Conservation (phyloP, 2,888 invertebrate genomes). For the Bellardia bayeri region DNA sequence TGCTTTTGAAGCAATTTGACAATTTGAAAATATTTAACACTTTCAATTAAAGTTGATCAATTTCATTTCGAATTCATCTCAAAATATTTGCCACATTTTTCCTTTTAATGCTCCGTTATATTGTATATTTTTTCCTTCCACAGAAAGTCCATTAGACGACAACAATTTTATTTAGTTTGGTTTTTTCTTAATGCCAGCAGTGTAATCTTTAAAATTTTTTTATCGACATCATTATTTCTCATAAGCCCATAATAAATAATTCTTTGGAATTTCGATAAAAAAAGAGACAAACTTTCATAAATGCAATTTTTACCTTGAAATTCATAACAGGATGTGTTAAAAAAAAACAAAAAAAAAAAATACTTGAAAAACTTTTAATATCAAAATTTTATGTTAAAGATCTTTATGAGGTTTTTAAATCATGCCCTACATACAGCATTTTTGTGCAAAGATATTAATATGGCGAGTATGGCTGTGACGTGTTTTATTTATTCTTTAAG, state of each 20-base stretch:
- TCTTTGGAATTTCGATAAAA: slow-evolving; percentile 71
- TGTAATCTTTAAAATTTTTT: slow-evolving; percentile 73
- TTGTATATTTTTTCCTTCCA: slow-evolving; percentile 9
- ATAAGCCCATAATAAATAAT: slow-evolving; percentile 73
- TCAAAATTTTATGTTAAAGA: slow-evolving; percentile 67
- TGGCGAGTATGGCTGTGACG: too few species aligned
- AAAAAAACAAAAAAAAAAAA: slow-evolving; percentile 26
- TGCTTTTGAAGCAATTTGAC: slow-evolving; percentile 3
- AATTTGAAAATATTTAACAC: slow-evolving; percentile 26
- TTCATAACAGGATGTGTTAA: slow-evolving; percentile 74
- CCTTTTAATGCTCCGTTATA: slow-evolving; percentile 48
- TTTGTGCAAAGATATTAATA: not conserved
- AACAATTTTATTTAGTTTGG: slow-evolving; percentile 62
- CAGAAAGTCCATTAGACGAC: slow-evolving; percentile 69
- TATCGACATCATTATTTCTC: slow-evolving; percentile 74
- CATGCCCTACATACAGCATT: slow-evolving; percentile 37
- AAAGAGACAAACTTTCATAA: slow-evolving; percentile 67
- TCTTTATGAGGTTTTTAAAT: slow-evolving; percentile 56
- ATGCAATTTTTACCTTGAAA: slow-evolving; percentile 74
- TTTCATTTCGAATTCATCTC: slow-evolving; percentile 31
- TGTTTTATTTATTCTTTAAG: too few species aligned
- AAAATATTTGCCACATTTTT: slow-evolving; percentile 55
- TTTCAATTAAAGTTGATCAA: slow-evolving; percentile 54
- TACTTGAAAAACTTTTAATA: slow-evolving; percentile 49
- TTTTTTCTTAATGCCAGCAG: slow-evolving; percentile 30